Evolutionary conservation across 2,797 vertebrate species (phyloP).

Genomic region (Cichlasoma orientale): DNA sequence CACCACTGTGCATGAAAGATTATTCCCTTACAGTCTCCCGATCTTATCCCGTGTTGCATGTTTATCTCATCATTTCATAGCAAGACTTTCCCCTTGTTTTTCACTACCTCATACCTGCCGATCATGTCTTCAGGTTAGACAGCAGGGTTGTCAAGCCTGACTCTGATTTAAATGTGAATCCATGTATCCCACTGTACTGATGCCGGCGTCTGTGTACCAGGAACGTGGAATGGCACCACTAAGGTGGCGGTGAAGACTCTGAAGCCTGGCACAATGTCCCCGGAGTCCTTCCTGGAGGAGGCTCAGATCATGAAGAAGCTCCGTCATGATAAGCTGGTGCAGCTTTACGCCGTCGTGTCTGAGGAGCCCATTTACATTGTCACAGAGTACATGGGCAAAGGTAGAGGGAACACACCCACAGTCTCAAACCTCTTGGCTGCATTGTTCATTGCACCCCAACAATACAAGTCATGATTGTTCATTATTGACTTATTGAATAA

Average conservation of each 20-base stretch:
- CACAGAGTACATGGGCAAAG: slow-evolving; percentile 98
- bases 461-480: background rate
- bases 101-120: background rate
- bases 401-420: slow-evolving; percentile 61
- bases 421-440: no score
- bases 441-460: background rate
- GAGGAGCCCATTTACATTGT: slow-evolving; percentile 98
- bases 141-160: slow-evolving; percentile 6
- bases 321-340: slow-evolving; percentile 95
- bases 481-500: background rate
- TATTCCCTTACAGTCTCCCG: slow-evolving; percentile 11
- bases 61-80: slow-evolving; percentile 28
- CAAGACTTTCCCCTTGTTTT: background rate
- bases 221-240: slow-evolving; percentile 98
- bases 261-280: slow-evolving; percentile 97
- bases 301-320: slow-evolving; percentile 99
- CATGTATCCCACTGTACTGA: slow-evolving; percentile 23
- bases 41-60: slow-evolving; percentile 45
- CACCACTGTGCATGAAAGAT: slow-evolving; percentile 32
- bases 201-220: slow-evolving; percentile 69
- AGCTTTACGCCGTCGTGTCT: slow-evolving; percentile 95
- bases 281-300: slow-evolving; percentile 96
- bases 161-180: slow-evolving; percentile 26
- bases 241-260: slow-evolving; percentile 98
- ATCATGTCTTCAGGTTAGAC: background rate